A percentile compares a stretch with the other conserved stretches of the same genome.
These are phyloP conservation scores for Origma solitaria DNA, from an alignment of 2,113 vertebrate species.

Conservation along the genomic window DNA sequence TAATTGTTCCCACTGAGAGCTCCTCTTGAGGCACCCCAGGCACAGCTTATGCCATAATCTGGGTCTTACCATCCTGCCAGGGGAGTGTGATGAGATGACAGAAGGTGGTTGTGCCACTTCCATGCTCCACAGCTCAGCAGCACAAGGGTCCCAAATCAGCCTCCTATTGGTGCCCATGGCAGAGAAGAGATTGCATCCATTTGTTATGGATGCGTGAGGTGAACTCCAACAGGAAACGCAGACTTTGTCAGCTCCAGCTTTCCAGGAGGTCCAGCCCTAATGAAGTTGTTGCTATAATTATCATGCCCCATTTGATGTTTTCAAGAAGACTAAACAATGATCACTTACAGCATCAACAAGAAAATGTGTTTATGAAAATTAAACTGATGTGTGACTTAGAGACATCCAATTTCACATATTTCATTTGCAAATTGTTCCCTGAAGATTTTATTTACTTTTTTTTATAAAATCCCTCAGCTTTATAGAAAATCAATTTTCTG, in stretches of 20 bases:
- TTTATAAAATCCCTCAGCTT: constrained; percentile 50
- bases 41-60: too few relatives aligned
- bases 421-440: constrained; percentile 52
- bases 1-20: background rate
- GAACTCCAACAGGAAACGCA: background rate
- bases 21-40: background rate
- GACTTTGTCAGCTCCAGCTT: background rate
- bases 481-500: constrained; percentile 64
- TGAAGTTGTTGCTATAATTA: background rate
- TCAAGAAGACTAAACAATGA: constrained; percentile 27
- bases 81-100: background rate
- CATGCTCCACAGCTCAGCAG: background rate
- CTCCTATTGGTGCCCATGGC: accelerated
- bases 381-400: constrained; percentile 46
- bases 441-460: constrained; percentile 40
- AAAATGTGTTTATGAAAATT: constrained; percentile 50
- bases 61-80: background rate
- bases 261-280: background rate
- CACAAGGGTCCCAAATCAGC: background rate
- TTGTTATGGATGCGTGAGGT: background rate
- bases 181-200: background rate
- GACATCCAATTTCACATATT: constrained; percentile 45
- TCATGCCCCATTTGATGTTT: constrained; percentile 8
- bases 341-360: constrained; percentile 29
- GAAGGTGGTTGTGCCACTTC: background rate